Conservation (phyloP, 1,140 invertebrate species). For the Euura lappo region DNA sequence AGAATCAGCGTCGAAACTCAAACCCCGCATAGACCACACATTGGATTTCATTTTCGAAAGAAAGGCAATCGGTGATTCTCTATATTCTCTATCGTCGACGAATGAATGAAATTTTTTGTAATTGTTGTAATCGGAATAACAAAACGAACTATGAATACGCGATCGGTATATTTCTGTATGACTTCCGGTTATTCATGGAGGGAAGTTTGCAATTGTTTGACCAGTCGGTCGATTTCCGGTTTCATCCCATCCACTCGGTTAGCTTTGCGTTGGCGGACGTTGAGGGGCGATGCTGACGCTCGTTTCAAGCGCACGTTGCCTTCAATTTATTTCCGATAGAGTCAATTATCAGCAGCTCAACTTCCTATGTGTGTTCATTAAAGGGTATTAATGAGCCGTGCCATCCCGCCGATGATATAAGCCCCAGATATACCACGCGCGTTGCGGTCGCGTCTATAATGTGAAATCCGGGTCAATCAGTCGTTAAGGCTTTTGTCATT, state of each 20-base stretch:
- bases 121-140: neutral
- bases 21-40: too few species aligned
- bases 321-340: slow-evolving; percentile 41
- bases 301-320: neutral
- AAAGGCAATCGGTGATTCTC: too few species aligned
- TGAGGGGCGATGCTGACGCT: neutral
- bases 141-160: slow-evolving; percentile 9
- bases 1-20: too few species aligned
- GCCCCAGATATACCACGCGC: too few species aligned
- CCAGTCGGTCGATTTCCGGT: slow-evolving; percentile 52
- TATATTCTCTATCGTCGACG: too few species aligned
- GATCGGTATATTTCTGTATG: slow-evolving; percentile 41
- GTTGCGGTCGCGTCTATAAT: too few species aligned
- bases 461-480: too few species aligned
- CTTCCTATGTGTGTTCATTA: slow-evolving; percentile 32
- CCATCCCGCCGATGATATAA: neutral
- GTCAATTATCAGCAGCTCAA: slow-evolving; percentile 30
- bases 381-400: slow-evolving; percentile 30
- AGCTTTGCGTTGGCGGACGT: neutral
- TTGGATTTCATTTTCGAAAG: too few species aligned
- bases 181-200: slow-evolving; percentile 54
- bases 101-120: neutral
- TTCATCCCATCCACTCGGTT: slow-evolving; percentile 26
- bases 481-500: too few species aligned
- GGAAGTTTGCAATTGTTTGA: slow-evolving; percentile 54